A percentile compares a stretch with the other conserved stretches of the same genome.
phyloP scores from a whole-genome alignment of 2,888 invertebrate genomes.

The Pseudococcus longispinus region DNA sequence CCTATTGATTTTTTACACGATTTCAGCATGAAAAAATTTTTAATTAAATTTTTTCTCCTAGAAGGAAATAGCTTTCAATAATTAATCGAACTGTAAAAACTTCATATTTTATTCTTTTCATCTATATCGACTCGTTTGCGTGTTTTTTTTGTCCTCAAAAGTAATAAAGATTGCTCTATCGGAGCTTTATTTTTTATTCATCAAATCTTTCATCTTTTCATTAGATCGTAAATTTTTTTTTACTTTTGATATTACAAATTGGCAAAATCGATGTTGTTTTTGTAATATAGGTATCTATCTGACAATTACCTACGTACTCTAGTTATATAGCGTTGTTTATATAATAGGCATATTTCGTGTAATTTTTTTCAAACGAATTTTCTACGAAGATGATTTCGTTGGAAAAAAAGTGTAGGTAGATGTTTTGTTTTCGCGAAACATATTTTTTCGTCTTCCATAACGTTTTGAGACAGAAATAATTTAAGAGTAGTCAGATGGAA shows the following conservation, averaged over 20 bases:
- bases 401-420: background rate
- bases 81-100: background rate
- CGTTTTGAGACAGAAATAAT: background rate
- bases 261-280: too few species aligned
- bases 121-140: conserved; percentile 4
- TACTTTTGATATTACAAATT: background rate
- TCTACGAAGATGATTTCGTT: background rate
- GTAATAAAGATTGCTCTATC: background rate
- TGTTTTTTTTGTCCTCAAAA: conserved; percentile 24
- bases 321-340: too few species aligned
- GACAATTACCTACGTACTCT: too few species aligned
- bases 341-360: background rate
- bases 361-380: background rate
- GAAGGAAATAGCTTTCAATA: background rate
- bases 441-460: background rate
- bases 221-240: background rate
- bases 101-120: conserved; percentile 1
- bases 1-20: background rate
- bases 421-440: background rate
- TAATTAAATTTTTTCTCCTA: background rate
- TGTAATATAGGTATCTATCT: too few species aligned
- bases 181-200: background rate
- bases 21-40: background rate
- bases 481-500: background rate
- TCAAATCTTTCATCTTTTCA: background rate